Base-by-base conservation (phyloP, 2,888 invertebrate species). In the Frankliniella intonsa region DNA sequence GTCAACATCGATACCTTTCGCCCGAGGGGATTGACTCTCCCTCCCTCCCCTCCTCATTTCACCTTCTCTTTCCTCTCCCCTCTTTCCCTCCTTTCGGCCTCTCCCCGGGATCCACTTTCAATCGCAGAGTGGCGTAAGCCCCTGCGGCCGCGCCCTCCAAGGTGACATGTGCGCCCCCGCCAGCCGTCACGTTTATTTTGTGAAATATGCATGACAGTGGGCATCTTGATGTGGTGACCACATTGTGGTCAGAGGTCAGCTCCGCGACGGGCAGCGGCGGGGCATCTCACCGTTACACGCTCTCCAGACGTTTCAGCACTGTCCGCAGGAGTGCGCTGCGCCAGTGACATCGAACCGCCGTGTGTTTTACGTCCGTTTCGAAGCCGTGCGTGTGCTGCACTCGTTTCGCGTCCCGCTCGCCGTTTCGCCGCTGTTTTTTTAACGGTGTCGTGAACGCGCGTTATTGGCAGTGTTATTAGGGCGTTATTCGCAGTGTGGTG, bases 1-100 rank as follows among this genome's bases (percentile, higher is more conserved):
- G 69, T 76, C 69, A 76, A 25, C 69, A 76, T 76, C 69, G 69
- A 76, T 25, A 76, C 69, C 69, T 76, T 76, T 76, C 69, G 69
- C 69, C 69, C 25, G 25, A 22, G 69, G 69, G 69, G 69, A 76
- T 76, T 76, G 69, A 22, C 69, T 22, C 69, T 22, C 69, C 69
- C 69, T 22, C 69, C 22, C 22, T 22, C 22, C 22, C 69, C n/a
- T 65, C 65, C 65, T 55, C 55, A 55, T 55, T 55, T 55, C 9
- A 17, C 55, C 69, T 11, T 11, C 69, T 69, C 69, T 22, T 11
- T 8, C 25, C 69, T 76, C 25, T 76, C 69, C 69, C 25, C 69
- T 3, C 25, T 62, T 14, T 62, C 14, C 62, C n/a, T 62, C 17
- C 1, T 62, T 11, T 62, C 14, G 0, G 7, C 62, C 62, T 3